A percentile compares a stretch with the other conserved stretches of the same genome.
These are phyloP conservation scores for Rhodinocichla rosea DNA, from an alignment of 2,113 vertebrate species.

Conservation along the genomic window DNA sequence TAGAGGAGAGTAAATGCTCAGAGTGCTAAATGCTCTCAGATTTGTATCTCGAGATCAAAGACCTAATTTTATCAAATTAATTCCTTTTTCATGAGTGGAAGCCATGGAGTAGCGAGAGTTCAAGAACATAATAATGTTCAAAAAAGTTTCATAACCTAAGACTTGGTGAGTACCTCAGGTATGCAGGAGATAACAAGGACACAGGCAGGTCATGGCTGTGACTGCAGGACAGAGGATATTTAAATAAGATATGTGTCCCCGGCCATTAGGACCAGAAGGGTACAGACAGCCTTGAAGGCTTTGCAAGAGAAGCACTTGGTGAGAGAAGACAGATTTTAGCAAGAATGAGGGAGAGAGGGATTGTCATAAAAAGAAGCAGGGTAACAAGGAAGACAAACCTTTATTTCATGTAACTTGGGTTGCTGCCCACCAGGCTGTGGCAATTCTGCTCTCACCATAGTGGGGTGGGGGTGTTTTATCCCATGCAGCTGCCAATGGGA, in stretches of 20 bases:
- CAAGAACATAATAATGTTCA: background rate
- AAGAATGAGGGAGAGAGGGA: background rate
- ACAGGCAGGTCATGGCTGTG: background rate
- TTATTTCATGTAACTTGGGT: background rate
- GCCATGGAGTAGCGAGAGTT: background rate
- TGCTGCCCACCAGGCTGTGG: background rate
- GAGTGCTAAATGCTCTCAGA: background rate
- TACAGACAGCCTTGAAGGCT: background rate
- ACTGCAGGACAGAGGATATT: background rate
- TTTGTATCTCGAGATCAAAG: background rate
- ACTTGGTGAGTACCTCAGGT: background rate
- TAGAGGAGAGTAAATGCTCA: background rate
- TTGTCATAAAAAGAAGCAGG: background rate
- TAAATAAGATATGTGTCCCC: background rate
- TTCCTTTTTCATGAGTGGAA: background rate
- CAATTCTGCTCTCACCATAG: background rate
- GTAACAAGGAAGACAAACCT: background rate
- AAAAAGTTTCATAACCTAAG: background rate
- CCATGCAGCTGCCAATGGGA: background rate
- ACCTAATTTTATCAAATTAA: background rate
- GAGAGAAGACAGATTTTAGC: background rate
- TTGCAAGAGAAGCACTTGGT: background rate
- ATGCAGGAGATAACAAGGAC: background rate
- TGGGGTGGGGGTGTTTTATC: background rate
- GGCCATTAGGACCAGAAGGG: background rate